These are phyloP conservation scores for Neolamprologus falcicula DNA, from an alignment of 2,113 vertebrate genomes.

Conservation along the genomic window DNA sequence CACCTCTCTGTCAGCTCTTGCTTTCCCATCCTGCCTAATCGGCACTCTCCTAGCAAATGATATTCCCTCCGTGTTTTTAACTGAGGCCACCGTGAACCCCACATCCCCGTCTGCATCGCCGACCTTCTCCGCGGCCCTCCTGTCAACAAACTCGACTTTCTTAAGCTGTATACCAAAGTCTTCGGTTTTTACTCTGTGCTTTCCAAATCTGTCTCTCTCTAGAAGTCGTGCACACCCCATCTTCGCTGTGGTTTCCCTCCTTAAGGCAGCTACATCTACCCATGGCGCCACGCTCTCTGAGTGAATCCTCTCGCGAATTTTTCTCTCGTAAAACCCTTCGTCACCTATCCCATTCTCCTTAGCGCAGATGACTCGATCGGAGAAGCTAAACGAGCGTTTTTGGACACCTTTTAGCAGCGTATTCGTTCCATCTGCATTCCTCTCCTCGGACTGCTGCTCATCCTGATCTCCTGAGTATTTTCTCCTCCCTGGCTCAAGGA, in stretches of 20 bases:
- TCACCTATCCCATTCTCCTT: conserved; percentile 40
- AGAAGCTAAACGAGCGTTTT: conserved; percentile 69
- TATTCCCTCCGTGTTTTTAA: conserved; percentile 61
- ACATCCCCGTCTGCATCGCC: conserved; percentile 12
- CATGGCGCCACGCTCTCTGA: not conserved
- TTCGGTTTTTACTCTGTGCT: not conserved
- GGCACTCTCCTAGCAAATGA: conserved; percentile 55
- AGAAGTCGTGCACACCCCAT: not conserved
- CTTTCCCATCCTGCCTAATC: conserved; percentile 49
- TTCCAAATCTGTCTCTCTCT: conserved; percentile 5
- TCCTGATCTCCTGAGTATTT: conserved; percentile 28
- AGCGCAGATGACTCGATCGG: conserved; percentile 36
- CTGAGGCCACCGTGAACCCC: conserved; percentile 52
- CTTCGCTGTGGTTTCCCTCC: conserved; percentile 1
- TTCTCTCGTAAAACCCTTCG: not conserved
- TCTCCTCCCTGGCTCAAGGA: conserved; percentile 32
- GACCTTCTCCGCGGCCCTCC: not conserved
- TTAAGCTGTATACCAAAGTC: not conserved
- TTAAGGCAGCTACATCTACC: not conserved
- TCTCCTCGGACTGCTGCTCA: not conserved
- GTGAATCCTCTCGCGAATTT: conserved; percentile 2
- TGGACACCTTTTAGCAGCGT: conserved; percentile 20
- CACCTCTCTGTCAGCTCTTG: conserved; percentile 23
- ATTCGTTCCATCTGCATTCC: not conserved
- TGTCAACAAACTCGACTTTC: not conserved